Evolutionary conservation across 92 coral and sea anemone species (phyloP).

Genomic region (Epizoanthus fatuus): DNA sequence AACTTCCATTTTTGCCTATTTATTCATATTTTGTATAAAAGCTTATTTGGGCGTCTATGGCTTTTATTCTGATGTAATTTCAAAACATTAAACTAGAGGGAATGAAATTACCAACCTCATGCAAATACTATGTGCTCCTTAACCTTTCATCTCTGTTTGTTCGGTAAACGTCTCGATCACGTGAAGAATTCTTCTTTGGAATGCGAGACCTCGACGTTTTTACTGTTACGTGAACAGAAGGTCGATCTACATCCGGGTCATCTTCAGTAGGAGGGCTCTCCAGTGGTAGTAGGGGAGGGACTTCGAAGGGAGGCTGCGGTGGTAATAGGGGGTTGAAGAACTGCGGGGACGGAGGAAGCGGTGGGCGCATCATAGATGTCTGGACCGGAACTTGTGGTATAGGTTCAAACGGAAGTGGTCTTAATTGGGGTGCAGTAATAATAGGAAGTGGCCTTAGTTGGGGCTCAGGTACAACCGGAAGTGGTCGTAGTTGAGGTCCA

Average conservation of each 20-base stretch:
- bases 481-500: conserved; percentile 40
- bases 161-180: conserved; percentile 33
- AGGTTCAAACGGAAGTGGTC: conserved; percentile 40
- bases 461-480: conserved; percentile 44
- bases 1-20: too few species aligned
- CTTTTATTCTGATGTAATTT: background rate
- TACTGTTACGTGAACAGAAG: conserved; percentile 95
- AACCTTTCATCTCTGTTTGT: background rate
- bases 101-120: conserved; percentile 32
- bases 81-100: background rate
- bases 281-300: conserved; percentile 19
- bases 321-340: conserved; percentile 28
- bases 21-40: background rate
- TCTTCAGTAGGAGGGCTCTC: conserved; percentile 27
- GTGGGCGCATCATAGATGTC: conserved; percentile 30
- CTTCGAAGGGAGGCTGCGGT: conserved; percentile 41
- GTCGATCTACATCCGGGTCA: conserved; percentile 75
- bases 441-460: conserved; percentile 28
- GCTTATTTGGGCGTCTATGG: background rate
- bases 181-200: conserved; percentile 59
- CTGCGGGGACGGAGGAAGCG: conserved; percentile 37
- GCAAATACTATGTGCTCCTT: conserved; percentile 14
- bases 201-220: conserved; percentile 96
- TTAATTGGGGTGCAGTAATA: conserved; percentile 25
- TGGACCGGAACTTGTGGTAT: conserved; percentile 42